Percentiles rank a stretch among this genome's conserved stretches.
These are phyloP conservation scores for Discoglossus pictus DNA, from an alignment of 2,797 vertebrate genomes.

Conservation along the genomic window DNA sequence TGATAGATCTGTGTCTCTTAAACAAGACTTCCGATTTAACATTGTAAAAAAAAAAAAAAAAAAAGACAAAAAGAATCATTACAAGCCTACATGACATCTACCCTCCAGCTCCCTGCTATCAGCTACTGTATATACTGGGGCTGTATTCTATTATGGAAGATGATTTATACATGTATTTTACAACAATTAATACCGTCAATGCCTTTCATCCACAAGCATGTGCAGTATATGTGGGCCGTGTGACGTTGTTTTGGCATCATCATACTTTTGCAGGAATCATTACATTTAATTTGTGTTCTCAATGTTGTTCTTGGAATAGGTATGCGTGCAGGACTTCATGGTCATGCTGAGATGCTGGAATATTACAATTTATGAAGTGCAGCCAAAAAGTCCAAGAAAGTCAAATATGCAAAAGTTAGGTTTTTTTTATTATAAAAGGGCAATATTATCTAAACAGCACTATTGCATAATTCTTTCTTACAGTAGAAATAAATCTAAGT, in stretches of 20 bases:
- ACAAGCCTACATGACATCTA: no score
- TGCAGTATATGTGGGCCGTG: not conserved
- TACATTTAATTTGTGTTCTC: conserved; percentile 8
- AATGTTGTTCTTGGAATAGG: conserved; percentile 36
- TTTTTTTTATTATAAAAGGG: not conserved
- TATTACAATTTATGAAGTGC: conserved; percentile 10
- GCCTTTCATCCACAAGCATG: not conserved
- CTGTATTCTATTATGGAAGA: not conserved
- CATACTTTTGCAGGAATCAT: conserved; percentile 5
- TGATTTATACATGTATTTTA: not conserved
- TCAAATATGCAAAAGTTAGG: not conserved
- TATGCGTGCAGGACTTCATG: conserved; percentile 11
- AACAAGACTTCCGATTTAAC: no score
- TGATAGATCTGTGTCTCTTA: no score
- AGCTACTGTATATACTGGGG: not conserved
- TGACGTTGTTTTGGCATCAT: conserved; percentile 17
- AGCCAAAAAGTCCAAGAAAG: conserved; percentile 16
- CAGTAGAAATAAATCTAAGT: no score
- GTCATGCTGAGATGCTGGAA: conserved; percentile 26
- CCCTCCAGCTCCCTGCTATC: no score
- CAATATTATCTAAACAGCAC: no score
- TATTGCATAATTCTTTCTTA: not conserved
- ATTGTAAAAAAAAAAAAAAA: no score
- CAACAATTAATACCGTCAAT: not conserved
- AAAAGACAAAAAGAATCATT: no score